A percentile compares a stretch with the other conserved stretches of the same genome.
Evolutionary conservation across 2,797 vertebrate genomes (phyloP).

Genomic region (Neosilurus mollespiculum): DNA sequence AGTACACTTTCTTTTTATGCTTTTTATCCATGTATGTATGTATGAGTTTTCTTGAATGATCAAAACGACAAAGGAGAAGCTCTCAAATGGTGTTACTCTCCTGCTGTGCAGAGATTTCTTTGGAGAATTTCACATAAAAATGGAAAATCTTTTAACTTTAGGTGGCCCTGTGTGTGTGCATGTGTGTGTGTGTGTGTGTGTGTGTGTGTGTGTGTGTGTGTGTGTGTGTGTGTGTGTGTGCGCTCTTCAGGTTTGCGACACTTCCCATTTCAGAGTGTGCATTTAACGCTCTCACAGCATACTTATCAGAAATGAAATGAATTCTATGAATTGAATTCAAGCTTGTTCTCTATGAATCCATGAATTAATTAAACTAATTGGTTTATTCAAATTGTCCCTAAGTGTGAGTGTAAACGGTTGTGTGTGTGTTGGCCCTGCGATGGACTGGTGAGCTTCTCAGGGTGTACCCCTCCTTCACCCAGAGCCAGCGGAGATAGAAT

Average conservation of each 20-base stretch:
- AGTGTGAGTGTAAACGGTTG: too few species aligned
- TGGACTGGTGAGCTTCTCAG: too few species aligned
- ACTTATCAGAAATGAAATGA: neutral
- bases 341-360: too few species aligned
- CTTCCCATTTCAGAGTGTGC: neutral
- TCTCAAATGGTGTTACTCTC: neutral
- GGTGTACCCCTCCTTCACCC: too few species aligned
- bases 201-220: neutral
- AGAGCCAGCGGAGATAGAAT: too few species aligned
- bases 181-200: neutral
- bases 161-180: too few species aligned
- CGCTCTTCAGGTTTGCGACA: neutral
- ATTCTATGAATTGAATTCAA: neutral
- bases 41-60: neutral
- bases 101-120: conserved; percentile 1
- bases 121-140: neutral
- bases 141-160: neutral
- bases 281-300: neutral
- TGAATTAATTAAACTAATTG: too few species aligned
- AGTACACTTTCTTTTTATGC: neutral
- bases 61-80: neutral
- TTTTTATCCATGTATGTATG: neutral
- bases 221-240: neutral
- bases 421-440: too few species aligned
- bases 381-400: too few species aligned